These are phyloP conservation scores for Karalla daura DNA, from an alignment of 2,797 vertebrate genomes.

Conservation along the genomic window DNA sequence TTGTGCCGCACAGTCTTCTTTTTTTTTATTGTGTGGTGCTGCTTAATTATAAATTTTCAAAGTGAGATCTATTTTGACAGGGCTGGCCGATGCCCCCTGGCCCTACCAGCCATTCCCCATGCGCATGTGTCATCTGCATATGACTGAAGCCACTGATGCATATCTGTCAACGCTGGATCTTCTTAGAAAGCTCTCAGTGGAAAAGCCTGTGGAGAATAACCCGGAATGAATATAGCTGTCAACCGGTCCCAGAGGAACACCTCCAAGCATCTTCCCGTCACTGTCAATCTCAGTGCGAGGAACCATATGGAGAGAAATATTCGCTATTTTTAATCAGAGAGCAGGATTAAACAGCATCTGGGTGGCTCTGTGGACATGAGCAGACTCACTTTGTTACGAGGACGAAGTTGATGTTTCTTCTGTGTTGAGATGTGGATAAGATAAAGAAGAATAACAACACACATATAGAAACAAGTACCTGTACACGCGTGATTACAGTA, in stretches of 20 bases:
- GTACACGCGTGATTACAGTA: background rate
- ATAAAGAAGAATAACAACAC: slow-evolving; percentile 42
- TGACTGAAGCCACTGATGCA: slow-evolving; percentile 67
- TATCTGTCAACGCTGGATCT: slow-evolving; percentile 68
- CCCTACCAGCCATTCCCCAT: slow-evolving; percentile 27
- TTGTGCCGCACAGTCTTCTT: background rate
- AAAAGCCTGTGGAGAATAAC: slow-evolving; percentile 57
- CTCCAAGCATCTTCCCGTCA: slow-evolving; percentile 43
- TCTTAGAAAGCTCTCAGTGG: slow-evolving; percentile 51
- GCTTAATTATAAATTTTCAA: background rate
- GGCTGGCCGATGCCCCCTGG: slow-evolving; percentile 40
- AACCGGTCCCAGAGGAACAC: slow-evolving; percentile 57
- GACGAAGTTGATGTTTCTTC: slow-evolving; percentile 38
- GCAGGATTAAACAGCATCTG: slow-evolving; percentile 8
- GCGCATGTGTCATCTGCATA: slow-evolving; percentile 61
- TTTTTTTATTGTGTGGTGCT: background rate
- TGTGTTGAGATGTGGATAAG: slow-evolving; percentile 36
- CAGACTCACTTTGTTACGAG: slow-evolving; percentile 28
- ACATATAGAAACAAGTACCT: slow-evolving; percentile 20
- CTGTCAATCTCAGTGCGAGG: slow-evolving; percentile 39
- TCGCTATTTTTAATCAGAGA: slow-evolving; percentile 48
- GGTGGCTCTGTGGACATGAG: slow-evolving; percentile 18
- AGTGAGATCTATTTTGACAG: slow-evolving; percentile 21
- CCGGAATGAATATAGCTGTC: slow-evolving; percentile 72
- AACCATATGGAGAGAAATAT: slow-evolving; percentile 48